Evolutionary conservation across 1,140 invertebrate genomes (phyloP), one percentile per base, ranked within the genome.

Genomic region (Adoxophyes honmai): DNA sequence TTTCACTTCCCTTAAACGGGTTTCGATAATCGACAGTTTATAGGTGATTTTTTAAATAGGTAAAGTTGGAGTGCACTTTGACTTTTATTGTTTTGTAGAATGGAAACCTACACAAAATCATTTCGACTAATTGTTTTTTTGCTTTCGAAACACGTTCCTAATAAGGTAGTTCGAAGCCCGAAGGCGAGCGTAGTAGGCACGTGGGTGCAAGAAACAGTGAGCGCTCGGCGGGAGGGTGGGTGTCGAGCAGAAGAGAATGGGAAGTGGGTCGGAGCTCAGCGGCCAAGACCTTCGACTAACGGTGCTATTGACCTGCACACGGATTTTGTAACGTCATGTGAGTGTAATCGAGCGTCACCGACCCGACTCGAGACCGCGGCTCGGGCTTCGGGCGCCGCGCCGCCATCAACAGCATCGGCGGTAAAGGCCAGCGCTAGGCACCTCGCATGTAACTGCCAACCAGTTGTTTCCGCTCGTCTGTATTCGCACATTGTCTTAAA

Each of bases 271-370:
- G 21, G 5, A 57, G 52, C 38, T 48, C 42, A 42, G 14, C 65
- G 66, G 48, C 68, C 66, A 61, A 71, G 68, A 71, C 68, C 70
- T 69, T 69, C 66, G 64, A 64, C 66, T 64, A 66, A 62, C 69
- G 60, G 62, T 66, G 69, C 62, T 68, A 66, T 68, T 72, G 66
- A 72, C 70, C 66, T 62, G 66, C 64, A 54, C 60, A 69, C 57
- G 18, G 58, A 64, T 66, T 72, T 64, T 60, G 61, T 68, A 65
- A 67, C 34, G 52, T 66, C 59, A 59, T 63, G 35, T 54, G 57
- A 56, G 57, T 51, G 57, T 64, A 62, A 70, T 62, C 35, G 48
- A 59, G 52, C 37, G 57, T 59, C 33, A 42, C 11, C 13, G 48
- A 21, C 51, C 9, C 44, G 15, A 34, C 10, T 53, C 10, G 8